Evolutionary conservation across 2,888 invertebrate genomes (phyloP).

Genomic region (Lamellibrachia columna): DNA sequence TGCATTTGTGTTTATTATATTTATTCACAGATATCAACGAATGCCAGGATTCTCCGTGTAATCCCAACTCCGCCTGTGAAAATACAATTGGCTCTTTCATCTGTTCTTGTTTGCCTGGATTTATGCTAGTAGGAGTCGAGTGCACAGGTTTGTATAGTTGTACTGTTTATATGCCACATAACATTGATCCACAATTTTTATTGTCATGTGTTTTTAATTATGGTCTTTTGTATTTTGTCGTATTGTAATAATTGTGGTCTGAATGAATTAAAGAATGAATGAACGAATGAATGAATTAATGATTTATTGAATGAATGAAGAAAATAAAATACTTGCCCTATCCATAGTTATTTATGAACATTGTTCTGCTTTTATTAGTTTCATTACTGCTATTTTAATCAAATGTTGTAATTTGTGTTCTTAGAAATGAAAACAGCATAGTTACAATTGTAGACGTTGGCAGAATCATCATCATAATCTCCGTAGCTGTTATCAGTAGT

Average conservation of each 20-base stretch:
- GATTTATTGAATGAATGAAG: no score
- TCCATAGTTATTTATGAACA: background rate
- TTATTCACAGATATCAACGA: background rate
- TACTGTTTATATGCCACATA: background rate
- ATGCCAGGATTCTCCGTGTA: background rate
- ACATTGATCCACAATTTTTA: no score
- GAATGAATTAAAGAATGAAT: no score
- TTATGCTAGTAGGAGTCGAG: background rate
- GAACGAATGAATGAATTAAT: no score
- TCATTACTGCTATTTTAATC: background rate
- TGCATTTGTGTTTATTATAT: no score
- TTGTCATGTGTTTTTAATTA: no score
- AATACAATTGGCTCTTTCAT: background rate
- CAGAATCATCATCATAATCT: no score
- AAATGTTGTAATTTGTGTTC: background rate
- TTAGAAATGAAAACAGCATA: background rate
- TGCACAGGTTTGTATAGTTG: background rate
- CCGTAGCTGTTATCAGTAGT: no score
- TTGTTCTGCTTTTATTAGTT: background rate
- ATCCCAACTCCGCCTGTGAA: background rate
- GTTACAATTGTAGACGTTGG: no score
- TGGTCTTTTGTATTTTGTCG: no score
- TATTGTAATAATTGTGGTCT: no score
- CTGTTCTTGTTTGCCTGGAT: background rate
- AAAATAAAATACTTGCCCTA: background rate